Evolutionary conservation across 2,797 vertebrate genomes (phyloP).

Genomic region (Hemitrygon akajei): DNA sequence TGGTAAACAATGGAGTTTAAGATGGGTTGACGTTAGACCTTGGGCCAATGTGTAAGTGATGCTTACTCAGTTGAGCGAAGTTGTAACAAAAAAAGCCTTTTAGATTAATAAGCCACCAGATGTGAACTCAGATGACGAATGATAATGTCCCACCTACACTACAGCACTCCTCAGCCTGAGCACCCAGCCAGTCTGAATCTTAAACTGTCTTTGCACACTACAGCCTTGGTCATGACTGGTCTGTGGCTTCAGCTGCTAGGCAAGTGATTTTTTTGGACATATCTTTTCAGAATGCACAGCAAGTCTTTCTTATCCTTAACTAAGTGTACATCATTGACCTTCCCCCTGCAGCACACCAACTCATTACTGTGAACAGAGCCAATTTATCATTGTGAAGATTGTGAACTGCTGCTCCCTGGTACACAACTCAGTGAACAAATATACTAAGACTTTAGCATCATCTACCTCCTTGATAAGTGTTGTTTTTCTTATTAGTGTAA

Average conservation of each 20-base stretch:
- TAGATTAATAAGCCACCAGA: neutral
- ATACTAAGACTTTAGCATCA: too few relatives aligned
- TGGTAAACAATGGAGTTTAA: too few relatives aligned
- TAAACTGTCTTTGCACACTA: neutral
- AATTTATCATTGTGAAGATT: neutral
- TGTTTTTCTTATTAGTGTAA: neutral
- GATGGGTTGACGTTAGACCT: too few relatives aligned
- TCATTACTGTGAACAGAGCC: neutral
- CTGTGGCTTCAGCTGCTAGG: neutral
- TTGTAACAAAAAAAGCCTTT: neutral
- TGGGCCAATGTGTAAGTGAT: neutral
- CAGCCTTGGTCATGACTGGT: neutral
- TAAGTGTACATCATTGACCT: slow-evolving; percentile 60
- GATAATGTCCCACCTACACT: too few relatives aligned
- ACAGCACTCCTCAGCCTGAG: neutral
- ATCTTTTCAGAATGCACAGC: neutral
- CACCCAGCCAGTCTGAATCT: neutral
- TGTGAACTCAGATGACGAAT: neutral
- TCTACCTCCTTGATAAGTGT: neutral
- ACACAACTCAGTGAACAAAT: neutral
- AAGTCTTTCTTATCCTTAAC: slow-evolving; percentile 52
- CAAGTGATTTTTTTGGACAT: neutral
- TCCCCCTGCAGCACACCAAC: slow-evolving; percentile 58
- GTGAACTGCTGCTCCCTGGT: neutral
- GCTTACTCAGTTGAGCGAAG: neutral